phyloP scores from a whole-genome alignment of 1,140 invertebrate genomes.

The Venturia canescens region DNA sequence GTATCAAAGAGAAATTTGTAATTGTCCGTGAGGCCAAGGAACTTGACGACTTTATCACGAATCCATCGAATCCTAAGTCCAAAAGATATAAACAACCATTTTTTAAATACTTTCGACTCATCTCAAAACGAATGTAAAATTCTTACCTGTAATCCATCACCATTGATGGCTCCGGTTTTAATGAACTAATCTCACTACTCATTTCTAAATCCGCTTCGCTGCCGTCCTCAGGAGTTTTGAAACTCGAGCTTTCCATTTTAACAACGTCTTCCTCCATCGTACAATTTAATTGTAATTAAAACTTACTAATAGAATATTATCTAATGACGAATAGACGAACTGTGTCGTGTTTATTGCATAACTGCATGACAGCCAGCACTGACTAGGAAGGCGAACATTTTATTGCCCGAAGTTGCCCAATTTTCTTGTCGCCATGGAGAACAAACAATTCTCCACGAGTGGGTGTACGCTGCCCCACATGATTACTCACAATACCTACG shows the following conservation, averaged over 20 bases:
- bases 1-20: slow-evolving; percentile 65
- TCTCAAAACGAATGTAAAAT: background rate
- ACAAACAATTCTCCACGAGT: slow-evolving; percentile 36
- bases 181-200: slow-evolving; percentile 14
- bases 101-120: background rate
- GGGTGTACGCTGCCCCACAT: slow-evolving; percentile 3
- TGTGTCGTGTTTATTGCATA: background rate
- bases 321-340: background rate
- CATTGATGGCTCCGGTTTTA: slow-evolving; percentile 41
- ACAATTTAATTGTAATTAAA: background rate
- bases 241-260: background rate
- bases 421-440: slow-evolving; percentile 46
- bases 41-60: slow-evolving; percentile 66
- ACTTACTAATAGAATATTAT: background rate
- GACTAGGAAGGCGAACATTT: background rate
- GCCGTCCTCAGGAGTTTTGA: background rate
- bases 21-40: slow-evolving; percentile 61
- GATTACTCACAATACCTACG: background rate
- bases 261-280: slow-evolving; percentile 29
- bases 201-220: slow-evolving; percentile 37
- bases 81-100: slow-evolving; percentile 26
- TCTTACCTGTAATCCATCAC: slow-evolving; percentile 58
- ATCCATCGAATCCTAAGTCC: slow-evolving; percentile 70
- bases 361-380: background rate
- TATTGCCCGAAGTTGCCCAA: slow-evolving; percentile 34